Conservation (phyloP, 2,888 invertebrate genomes). For the Neocrepidodera transversa region DNA sequence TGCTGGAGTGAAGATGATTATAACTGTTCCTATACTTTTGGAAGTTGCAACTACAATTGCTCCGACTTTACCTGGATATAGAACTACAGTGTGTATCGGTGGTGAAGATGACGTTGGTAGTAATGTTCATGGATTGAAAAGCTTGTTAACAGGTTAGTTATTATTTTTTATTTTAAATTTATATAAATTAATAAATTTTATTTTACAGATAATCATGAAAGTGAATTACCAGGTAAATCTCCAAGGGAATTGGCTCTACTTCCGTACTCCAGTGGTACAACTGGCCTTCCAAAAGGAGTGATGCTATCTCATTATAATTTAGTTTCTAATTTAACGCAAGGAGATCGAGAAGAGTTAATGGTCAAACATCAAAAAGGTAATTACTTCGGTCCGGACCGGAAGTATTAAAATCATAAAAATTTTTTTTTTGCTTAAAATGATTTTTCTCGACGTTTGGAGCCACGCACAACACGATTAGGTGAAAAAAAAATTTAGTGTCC, state of each 20-base stretch:
- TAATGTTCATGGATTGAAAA: conserved; percentile 58
- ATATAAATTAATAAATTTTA: not conserved
- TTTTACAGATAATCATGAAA: conserved; percentile 52
- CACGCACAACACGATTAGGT: too few species aligned
- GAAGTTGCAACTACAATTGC: conserved; percentile 67
- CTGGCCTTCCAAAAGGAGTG: conserved; percentile 83
- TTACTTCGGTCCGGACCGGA: too few species aligned
- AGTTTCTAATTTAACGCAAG: conserved; percentile 59
- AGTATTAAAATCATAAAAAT: too few species aligned
- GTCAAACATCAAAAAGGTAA: conserved; percentile 47
- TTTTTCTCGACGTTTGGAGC: too few species aligned
- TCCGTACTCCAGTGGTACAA: conserved; percentile 78
- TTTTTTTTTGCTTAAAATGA: too few species aligned
- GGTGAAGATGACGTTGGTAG: conserved; percentile 64
- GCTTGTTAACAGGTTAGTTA: conserved; percentile 49
- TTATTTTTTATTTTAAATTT: too few species aligned
- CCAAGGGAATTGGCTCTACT: conserved; percentile 65
- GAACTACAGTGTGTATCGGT: conserved; percentile 70
- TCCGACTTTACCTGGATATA: conserved; percentile 64
- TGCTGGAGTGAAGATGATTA: conserved; percentile 69
- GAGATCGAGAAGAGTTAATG: conserved; percentile 50
- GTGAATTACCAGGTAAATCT: conserved; percentile 61
- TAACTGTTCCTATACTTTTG: conserved; percentile 70
- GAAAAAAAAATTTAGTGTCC: too few species aligned
- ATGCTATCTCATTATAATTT: conserved; percentile 76